Evolutionary conservation across 1,140 invertebrate species (phyloP).

Genomic region (Euglossa dilemma): DNA sequence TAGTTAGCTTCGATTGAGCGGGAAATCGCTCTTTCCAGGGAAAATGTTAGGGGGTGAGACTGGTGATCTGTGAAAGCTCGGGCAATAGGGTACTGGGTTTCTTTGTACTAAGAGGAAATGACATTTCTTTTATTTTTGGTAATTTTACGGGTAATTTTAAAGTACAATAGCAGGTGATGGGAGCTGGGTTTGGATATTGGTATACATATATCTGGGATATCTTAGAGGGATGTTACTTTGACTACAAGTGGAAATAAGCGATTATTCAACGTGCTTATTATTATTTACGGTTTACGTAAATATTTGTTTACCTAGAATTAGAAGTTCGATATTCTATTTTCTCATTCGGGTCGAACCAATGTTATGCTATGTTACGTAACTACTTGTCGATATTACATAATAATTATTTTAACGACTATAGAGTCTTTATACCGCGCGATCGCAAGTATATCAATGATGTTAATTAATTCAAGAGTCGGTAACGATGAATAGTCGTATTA

Average conservation of each 20-base stretch:
- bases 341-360: not conserved
- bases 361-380: not conserved
- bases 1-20: conserved; percentile 21
- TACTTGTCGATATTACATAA: not conserved
- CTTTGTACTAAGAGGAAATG: not conserved
- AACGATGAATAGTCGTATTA: not conserved
- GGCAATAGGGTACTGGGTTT: not conserved
- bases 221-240: not conserved
- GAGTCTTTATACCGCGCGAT: no score
- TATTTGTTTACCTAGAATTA: not conserved
- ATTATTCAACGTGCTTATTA: not conserved
- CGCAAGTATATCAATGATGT: not conserved
- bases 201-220: not conserved
- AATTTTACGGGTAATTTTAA: no score
- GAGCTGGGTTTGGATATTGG: not conserved
- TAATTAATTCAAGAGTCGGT: not conserved
- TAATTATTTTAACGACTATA: not conserved
- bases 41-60: conserved; percentile 35
- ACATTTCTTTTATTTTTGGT: not conserved
- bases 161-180: no score
- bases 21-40: conserved; percentile 41
- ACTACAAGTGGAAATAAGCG: not conserved
- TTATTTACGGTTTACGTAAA: not conserved
- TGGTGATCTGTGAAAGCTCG: conserved; percentile 22
- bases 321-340: not conserved